Evolutionary conservation across 2,888 invertebrate genomes (phyloP), one percentile per base, ranked within the genome.

Genomic region (Deilephila porcellus): DNA sequence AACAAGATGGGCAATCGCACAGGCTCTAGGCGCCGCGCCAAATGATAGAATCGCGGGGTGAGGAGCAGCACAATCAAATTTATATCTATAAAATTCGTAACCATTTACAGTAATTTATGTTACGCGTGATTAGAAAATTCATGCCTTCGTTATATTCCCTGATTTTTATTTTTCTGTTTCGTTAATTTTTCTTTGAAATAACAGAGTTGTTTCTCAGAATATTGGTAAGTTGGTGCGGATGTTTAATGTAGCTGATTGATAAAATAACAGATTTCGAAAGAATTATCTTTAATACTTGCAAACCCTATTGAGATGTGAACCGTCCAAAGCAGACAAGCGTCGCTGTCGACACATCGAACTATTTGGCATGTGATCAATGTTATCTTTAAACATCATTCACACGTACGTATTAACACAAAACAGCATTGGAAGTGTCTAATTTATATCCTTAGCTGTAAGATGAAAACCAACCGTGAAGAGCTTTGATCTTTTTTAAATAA

Each of bases 401-500:
- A 82, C 80, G 76, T 79, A 78, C 76, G 73, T 73, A 60, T 71
- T 80, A 85, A 90, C 83, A 83, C 81, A 80, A 89, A 90, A 86
- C 87, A 89, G 87, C 87, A 87, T 88, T 81, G 80, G 72, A 79
- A 20, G 74, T 78, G 76, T 78, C 79, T 80, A 83, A 84, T 82
- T 86, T 82, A 80, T 79, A 81, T 79, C 80, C 81, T 84, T 85
- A 83, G 80, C 81, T 82, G 79, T 82, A 81, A 86, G 87, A 90
- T 86, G 82, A 80, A 87, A 88, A 88, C 86, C 88, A 89, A 79
- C 79, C 82, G 81, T 77, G 79, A 80, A 82, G 77, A 82, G 80
- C 89, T 91, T 91, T 92, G 90, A 92, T 90, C 88, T 89, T 81
- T 67, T 78, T 77, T 75, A 79, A 81, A 75, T 75, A 74, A 76